These are phyloP conservation scores for Nomada ruficornis DNA, from an alignment of 2,888 invertebrate genomes.

Conservation along the genomic window DNA sequence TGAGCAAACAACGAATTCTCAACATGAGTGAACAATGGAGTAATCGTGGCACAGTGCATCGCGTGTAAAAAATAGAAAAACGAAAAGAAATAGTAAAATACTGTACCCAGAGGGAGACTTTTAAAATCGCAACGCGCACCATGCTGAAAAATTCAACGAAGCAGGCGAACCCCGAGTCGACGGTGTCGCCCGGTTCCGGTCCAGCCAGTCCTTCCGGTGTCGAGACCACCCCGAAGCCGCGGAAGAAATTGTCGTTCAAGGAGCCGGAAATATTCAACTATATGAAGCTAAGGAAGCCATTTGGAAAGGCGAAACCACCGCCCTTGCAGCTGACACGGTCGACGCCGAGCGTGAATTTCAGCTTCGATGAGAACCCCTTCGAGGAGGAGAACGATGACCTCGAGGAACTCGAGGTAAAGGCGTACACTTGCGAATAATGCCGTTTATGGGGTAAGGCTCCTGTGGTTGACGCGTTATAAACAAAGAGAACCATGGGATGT, in stretches of 20 bases:
- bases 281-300: conserved; percentile 71
- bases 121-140: neutral
- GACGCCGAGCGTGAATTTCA: conserved; percentile 52
- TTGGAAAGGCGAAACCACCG: conserved; percentile 62
- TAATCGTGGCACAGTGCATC: neutral
- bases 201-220: conserved; percentile 81
- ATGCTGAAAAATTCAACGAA: conserved; percentile 62
- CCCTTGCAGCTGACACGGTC: conserved; percentile 58
- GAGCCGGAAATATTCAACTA: conserved; percentile 91
- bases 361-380: conserved; percentile 76
- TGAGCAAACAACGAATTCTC: no score
- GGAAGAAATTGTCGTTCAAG: conserved; percentile 94
- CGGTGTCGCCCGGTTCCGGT: conserved; percentile 56
- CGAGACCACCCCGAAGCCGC: conserved; percentile 86
- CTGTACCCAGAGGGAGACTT: neutral
- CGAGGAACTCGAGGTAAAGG: conserved; percentile 82
- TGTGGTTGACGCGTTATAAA: conserved; percentile 7
- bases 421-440: conserved; percentile 31
- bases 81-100: neutral
- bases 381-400: conserved; percentile 80
- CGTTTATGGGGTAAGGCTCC: conserved; percentile 44
- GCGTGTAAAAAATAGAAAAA: neutral
- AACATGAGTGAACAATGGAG: neutral
- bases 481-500: conserved; percentile 3
- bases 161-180: conserved; percentile 27